Evolutionary conservation across 1,140 invertebrate species (phyloP).

Genomic region (Eciton burchellii): DNA sequence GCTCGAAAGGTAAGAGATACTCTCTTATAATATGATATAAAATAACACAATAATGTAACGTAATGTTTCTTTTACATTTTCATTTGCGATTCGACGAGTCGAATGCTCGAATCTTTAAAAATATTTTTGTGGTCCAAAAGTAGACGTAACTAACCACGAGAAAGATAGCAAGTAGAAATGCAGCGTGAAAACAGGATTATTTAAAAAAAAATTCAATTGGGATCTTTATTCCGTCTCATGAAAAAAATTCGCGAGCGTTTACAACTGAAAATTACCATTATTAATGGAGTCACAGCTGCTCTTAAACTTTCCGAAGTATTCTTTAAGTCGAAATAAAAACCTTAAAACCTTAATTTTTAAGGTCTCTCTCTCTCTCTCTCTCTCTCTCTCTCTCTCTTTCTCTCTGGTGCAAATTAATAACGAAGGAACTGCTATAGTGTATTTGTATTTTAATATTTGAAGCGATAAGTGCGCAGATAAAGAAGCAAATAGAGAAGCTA

Average conservation of each 20-base stretch:
- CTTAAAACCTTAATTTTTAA: not conserved
- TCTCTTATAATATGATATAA: not conserved
- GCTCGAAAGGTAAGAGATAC: conserved; percentile 66
- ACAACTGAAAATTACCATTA: not conserved
- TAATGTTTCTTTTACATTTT: conserved; percentile 9
- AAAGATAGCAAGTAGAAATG: not conserved
- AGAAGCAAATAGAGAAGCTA: not conserved
- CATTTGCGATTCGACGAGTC: too few relatives aligned
- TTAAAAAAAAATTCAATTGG: not conserved
- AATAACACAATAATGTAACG: too few relatives aligned
- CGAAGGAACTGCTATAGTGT: not conserved
- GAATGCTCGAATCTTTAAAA: too few relatives aligned
- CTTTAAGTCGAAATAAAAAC: conserved; percentile 14
- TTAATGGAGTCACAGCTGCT: not conserved
- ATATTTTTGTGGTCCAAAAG: too few relatives aligned
- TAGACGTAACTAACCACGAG: not conserved
- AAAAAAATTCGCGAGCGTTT: not conserved
- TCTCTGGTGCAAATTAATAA: not conserved
- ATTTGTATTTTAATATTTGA: conserved; percentile 15
- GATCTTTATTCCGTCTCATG: not conserved
- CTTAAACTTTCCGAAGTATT: conserved; percentile 7
- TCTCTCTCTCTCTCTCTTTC: too few relatives aligned
- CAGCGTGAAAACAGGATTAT: not conserved
- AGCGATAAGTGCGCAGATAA: not conserved
- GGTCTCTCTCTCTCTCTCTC: too few relatives aligned